Base-by-base conservation (phyloP, 2,888 invertebrate genomes). In the Mythimna ferrago region DNA sequence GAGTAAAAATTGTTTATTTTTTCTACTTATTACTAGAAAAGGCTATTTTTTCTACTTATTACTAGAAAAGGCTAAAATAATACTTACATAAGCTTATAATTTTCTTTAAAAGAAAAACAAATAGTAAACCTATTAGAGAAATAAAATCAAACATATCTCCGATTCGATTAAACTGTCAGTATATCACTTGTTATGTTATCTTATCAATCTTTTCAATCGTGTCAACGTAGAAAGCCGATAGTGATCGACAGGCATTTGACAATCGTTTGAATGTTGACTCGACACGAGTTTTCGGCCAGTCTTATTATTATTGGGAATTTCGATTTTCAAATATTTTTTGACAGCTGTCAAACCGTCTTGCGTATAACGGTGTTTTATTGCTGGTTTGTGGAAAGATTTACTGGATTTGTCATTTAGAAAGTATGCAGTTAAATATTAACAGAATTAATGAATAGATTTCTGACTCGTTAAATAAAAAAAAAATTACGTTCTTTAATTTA, bases 111-210 rank as follows among this genome's bases (percentile, higher is more conserved):
- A 14, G n/a, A 41, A 56, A 32, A 51, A 11, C 19, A 71, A 75
- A 72, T 44, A 62, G 6, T 51, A 61, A 78, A 78, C 21, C 1
- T 54, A 41, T 73, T 57, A 60, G 9, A 21, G 3, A 60, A 73
- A 74, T 48, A 26, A 62, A 81, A 77, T 58, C 62, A 67, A 80
- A 80, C 44, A 60, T 56, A 66, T 76, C 38, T 51, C 67, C 32
- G 57, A 60, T 26, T 60, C 62, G 41, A 67, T 62, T 76, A 53
- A 75, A 76, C 67, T 81, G 77, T 60, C 77, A 81, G 21, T 51
- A 63, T 48, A 66, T 80, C 48, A 16, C 16, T 64, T 65, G 35
- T 65, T 73, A 56, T 41, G 51, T 41, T 68, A 76, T 64, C 68
- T 74, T 68, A 76, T 64, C 68, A 65, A 26, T 57, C 61, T 48